Percentiles rank a stretch among this genome's conserved stretches.
These are phyloP conservation scores for Merodon equestris DNA, from an alignment of 2,888 invertebrate genomes.

Conservation along the genomic window DNA sequence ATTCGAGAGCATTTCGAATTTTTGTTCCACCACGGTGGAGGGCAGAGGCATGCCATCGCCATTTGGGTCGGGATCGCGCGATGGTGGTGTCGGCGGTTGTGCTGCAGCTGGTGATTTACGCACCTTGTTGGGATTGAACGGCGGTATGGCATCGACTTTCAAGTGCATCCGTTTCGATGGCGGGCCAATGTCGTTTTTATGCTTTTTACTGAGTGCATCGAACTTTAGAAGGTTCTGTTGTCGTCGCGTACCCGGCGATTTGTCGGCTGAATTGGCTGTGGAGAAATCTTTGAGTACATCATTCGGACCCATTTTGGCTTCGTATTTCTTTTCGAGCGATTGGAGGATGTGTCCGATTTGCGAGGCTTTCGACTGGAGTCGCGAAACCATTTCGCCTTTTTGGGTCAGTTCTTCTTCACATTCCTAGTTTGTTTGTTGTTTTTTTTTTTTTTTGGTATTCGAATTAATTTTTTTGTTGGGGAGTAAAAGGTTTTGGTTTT, in stretches of 20 bases:
- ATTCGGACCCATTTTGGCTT: constrained; percentile 79
- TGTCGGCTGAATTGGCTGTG: constrained; percentile 79
- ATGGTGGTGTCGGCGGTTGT: constrained; percentile 71
- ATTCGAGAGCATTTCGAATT: constrained; percentile 77
- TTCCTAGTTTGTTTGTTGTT: constrained; percentile 82
- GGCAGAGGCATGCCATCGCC: constrained; percentile 58
- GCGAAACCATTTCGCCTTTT: constrained; percentile 96
- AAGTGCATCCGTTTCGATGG: constrained; percentile 78
- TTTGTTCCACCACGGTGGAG: constrained; percentile 56
- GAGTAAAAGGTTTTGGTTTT: constrained; percentile 14
- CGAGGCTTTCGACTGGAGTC: constrained; percentile 96
- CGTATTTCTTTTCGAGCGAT: constrained; percentile 88
- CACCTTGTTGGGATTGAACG: constrained; percentile 80
- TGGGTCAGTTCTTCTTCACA: constrained; percentile 97
- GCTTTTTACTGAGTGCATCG: constrained; percentile 77
- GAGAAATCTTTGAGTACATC: constrained; percentile 78
- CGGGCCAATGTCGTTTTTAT: constrained; percentile 77
- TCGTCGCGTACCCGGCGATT: constrained; percentile 75
- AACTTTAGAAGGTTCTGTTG: constrained; percentile 77
- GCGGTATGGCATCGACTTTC: constrained; percentile 78
- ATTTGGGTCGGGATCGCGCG: constrained; percentile 49
- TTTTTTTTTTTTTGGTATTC: neutral
- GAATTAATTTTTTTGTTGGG: no score
- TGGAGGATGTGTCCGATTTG: constrained; percentile 96
- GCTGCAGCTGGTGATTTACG: constrained; percentile 80